Base-by-base conservation (phyloP, 2,113 vertebrate species). In the Petrocephalus microphthalmus region DNA sequence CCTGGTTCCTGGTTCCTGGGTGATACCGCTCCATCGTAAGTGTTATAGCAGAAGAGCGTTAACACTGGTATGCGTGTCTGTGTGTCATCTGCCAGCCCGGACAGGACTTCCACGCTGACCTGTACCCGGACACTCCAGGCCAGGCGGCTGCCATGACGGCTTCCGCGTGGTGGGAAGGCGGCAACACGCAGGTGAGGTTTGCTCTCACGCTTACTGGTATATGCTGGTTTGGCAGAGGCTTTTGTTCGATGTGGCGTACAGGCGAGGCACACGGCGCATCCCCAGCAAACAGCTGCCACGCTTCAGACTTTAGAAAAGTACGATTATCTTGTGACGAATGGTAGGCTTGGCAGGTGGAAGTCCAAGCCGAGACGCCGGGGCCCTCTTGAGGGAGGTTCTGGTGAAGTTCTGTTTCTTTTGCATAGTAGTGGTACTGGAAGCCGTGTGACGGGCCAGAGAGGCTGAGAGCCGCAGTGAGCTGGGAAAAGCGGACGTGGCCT, bases 131-230 rank as follows among this genome's bases (percentile, higher is more conserved):
- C 90, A 97, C 97, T 0, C 11, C 89, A 0, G 97, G 98, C 13
- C 92, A 42, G 0, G 86, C 93, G 45, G 93, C 98, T 0, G 96
- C 97, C 49, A 93, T 96, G 0, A 4, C 93, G 0, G 94, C 96
- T 52, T 93, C 94, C 25, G 93, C 95, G 90, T 99, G 98, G 98
- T 99, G 98, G 98, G 89, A 94, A 11, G 98, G 98, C 85, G 96
- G 95, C 85, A 95, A 94, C 94, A 94, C 95, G 89, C 96, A 98
- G 97, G 98, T 99, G 91, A 87, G 2, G 5, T 37, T 2, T 49
- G 13, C 25, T 3, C 5, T 25, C 22, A 71, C 22, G 15, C 60
- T 67, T n/a, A 29, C 60, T 1, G 1, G 25, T 8, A n/a, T 33
- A 3, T 29, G 3, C 33, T 20, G 15, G 52, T 4, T 42, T n/a